Percentiles rank a stretch among this genome's conserved stretches.
Evolutionary conservation across 2,113 vertebrate genomes (phyloP).

Genomic region (Henicopernis longicauda): DNA sequence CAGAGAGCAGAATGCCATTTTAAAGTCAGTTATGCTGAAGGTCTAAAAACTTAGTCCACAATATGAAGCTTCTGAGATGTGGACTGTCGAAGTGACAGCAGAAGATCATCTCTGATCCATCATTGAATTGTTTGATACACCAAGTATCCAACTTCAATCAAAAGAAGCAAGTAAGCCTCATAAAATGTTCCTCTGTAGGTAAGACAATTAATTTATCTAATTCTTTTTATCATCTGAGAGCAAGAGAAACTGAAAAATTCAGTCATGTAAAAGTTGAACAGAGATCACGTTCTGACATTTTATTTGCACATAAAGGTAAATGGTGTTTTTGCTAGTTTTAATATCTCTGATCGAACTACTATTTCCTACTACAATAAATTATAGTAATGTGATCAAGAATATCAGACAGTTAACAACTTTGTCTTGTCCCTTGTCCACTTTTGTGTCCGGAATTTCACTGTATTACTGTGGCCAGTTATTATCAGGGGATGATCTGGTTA

Average conservation of each 20-base stretch:
- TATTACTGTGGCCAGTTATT: background rate
- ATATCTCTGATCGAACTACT: conserved; percentile 46
- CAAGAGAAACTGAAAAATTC: background rate
- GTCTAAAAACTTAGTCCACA: background rate
- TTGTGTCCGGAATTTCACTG: background rate
- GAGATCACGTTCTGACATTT: conserved; percentile 18
- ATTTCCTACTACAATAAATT: conserved; percentile 55
- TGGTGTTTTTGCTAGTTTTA: conserved; percentile 36
- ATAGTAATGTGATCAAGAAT: conserved; percentile 35
- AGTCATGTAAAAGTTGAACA: background rate
- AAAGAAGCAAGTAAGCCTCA: background rate
- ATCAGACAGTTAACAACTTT: conserved; percentile 46
- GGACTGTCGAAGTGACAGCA: background rate
- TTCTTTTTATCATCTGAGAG: conserved; percentile 38
- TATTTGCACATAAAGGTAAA: conserved; percentile 4
- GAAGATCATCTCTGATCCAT: background rate
- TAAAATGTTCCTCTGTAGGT: conserved; percentile 27
- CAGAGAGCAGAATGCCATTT: background rate
- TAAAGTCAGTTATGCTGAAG: background rate
- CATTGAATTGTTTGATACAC: background rate
- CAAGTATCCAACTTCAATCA: background rate
- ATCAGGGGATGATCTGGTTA: background rate
- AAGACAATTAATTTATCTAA: conserved; percentile 48
- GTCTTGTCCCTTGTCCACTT: background rate
- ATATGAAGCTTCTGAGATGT: background rate